These are phyloP conservation scores for Aptenodytes forsteri DNA, from an alignment of 2,113 vertebrate species.

Conservation along the genomic window DNA sequence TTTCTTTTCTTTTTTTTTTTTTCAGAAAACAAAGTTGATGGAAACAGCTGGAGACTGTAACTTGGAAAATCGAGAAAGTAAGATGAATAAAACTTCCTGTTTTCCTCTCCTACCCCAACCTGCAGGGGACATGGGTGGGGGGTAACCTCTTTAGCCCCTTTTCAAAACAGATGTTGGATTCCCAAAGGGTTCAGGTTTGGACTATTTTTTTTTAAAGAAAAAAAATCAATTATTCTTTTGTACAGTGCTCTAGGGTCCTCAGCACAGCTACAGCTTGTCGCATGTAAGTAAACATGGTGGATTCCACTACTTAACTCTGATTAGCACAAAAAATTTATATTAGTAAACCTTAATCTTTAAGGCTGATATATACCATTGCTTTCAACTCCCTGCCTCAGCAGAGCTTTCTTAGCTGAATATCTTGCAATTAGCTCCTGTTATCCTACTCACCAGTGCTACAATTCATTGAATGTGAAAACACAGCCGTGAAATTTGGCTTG, in stretches of 20 bases:
- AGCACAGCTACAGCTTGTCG: neutral
- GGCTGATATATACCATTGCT: neutral
- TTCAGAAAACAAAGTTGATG: conserved; percentile 45
- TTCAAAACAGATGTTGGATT: conserved; percentile 63
- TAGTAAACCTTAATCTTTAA: neutral
- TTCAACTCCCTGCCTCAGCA: neutral
- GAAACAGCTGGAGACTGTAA: conserved; percentile 73
- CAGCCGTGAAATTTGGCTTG: neutral
- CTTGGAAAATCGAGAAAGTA: conserved; percentile 61
- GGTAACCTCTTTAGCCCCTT: conserved; percentile 14
- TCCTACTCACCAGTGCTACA: neutral
- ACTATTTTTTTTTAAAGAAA: neutral
- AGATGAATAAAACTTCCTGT: conserved; percentile 74
- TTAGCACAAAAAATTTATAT: neutral
- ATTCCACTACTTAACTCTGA: neutral
- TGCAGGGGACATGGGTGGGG: neutral
- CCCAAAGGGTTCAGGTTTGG: neutral
- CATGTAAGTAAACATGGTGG: neutral
- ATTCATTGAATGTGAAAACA: neutral
- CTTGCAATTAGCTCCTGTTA: neutral
- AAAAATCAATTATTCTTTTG: conserved; percentile 17
- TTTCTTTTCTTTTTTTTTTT: neutral
- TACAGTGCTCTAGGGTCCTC: neutral
- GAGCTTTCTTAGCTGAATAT: neutral
- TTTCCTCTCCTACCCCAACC: conserved; percentile 58